Conservation (phyloP, 2,113 vertebrate genomes). For the Anolis carolinensis region DNA sequence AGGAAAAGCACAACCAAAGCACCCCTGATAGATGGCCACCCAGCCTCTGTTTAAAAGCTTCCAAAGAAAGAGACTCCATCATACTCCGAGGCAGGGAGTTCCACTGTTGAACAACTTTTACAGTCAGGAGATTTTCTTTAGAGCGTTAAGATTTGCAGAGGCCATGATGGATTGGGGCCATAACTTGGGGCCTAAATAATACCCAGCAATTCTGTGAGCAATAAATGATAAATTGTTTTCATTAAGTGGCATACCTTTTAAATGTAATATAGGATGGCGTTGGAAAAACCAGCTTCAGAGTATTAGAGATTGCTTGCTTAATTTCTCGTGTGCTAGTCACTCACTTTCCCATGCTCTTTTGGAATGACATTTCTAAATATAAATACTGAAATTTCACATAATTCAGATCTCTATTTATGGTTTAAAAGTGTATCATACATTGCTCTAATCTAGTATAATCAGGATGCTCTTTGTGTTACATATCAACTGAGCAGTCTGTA, state of each 20-base stretch:
- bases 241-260: background rate
- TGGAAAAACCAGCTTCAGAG: background rate
- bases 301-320: background rate
- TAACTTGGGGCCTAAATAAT: background rate
- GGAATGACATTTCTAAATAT: conserved; percentile 5
- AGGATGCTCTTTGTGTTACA: background rate
- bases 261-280: too few species aligned
- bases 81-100: too few species aligned
- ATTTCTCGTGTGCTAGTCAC: background rate
- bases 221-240: background rate
- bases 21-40: too few species aligned
- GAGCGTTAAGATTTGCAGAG: background rate
- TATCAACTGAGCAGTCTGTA: background rate
- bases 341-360: background rate
- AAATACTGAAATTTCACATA: background rate
- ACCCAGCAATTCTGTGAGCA: background rate
- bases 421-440: background rate
- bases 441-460: background rate
- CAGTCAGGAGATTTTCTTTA: background rate
- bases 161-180: background rate
- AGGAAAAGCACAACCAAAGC: too few species aligned
- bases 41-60: too few species aligned
- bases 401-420: background rate
- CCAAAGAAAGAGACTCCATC: too few species aligned
- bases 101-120: too few species aligned